Evolutionary conservation across 2,797 vertebrate genomes (phyloP), one percentile per base, ranked within the genome.

Genomic region (Brachymystax lenok): DNA sequence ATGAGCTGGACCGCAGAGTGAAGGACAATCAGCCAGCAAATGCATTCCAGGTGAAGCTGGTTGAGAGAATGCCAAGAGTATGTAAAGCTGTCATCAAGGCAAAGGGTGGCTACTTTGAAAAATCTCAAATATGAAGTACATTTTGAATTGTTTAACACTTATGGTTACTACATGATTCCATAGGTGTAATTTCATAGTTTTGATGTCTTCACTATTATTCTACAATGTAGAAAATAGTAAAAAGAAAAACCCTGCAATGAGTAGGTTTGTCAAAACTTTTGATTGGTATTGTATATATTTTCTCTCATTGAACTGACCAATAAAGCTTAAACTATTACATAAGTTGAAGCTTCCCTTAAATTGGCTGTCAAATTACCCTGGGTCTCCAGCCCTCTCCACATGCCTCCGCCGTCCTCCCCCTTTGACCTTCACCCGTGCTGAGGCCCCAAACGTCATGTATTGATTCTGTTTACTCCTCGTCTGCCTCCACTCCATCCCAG

Each of bases 401-500:
- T 46, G 83, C 69, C 77, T 30, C 59, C 73, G 6, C 30, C 13
- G 16, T 51, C 85, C 78, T 80, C 77, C 14, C 35, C 73, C 82
- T 84, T 80, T 88, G 88, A 91, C 88, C 90, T 92, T 90, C 89
- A 52, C 59, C 87, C 86, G n/a, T 80, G 85, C 86, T 67, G 12
- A 3, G 77, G 87, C 82, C 85, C 69, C 78, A 79, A 90, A 89
- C 86, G 87, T 76, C 40, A 7, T 69, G 76, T 92, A 93, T 93
- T 92, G 94, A 95, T 94, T 94, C 86, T 92, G 92, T 93, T 93
- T 93, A 92, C 91, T 91, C 90, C 88, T 91, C 81, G 89, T 85
- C 87, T 88, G 88, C 89, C 67, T 19, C 28, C 46, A 89, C 88
- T 83, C 88, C 89, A 89, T 30, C 52, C 52, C 27, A 89, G 90